These are phyloP conservation scores for Catotricha subobsoleta DNA, from an alignment of 2,888 invertebrate species.

Conservation along the genomic window DNA sequence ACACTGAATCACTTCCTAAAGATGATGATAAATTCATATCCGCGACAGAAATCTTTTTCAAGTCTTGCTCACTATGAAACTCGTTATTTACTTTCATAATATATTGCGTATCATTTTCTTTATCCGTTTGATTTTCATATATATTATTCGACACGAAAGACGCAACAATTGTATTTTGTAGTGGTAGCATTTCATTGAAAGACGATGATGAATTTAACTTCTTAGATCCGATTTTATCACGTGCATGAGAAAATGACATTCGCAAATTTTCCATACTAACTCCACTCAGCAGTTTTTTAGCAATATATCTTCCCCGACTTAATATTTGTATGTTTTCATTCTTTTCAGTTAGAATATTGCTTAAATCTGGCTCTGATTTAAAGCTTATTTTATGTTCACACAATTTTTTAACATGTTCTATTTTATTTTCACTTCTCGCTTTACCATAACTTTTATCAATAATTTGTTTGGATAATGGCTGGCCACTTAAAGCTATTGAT, in stretches of 20 bases:
- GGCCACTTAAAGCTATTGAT: too few relatives aligned
- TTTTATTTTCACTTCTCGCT: background rate
- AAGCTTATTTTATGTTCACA: conserved; percentile 19
- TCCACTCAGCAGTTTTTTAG: conserved; percentile 23
- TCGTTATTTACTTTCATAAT: conserved; percentile 19
- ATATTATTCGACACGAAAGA: background rate
- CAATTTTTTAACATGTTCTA: background rate
- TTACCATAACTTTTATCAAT: too few relatives aligned
- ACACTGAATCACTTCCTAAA: conserved; percentile 59
- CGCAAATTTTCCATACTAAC: conserved; percentile 26
- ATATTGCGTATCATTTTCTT: conserved; percentile 4
- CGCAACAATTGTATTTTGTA: background rate
- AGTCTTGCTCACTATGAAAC: too few relatives aligned
- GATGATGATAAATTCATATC: conserved; percentile 19
- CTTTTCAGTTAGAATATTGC: conserved; percentile 8
- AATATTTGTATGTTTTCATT: conserved; percentile 2
- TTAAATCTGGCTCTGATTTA: conserved; percentile 28
- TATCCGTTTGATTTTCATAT: background rate
- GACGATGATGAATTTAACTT: too few relatives aligned
- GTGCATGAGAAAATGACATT: background rate
- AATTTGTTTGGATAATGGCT: too few relatives aligned
- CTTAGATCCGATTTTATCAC: too few relatives aligned
- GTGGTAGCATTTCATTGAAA: too few relatives aligned
- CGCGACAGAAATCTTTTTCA: too few relatives aligned
- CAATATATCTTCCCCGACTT: conserved; percentile 3